These are phyloP conservation scores for Misgurnus anguillicaudatus DNA, from an alignment of 2,113 vertebrate genomes.

Conservation along the genomic window DNA sequence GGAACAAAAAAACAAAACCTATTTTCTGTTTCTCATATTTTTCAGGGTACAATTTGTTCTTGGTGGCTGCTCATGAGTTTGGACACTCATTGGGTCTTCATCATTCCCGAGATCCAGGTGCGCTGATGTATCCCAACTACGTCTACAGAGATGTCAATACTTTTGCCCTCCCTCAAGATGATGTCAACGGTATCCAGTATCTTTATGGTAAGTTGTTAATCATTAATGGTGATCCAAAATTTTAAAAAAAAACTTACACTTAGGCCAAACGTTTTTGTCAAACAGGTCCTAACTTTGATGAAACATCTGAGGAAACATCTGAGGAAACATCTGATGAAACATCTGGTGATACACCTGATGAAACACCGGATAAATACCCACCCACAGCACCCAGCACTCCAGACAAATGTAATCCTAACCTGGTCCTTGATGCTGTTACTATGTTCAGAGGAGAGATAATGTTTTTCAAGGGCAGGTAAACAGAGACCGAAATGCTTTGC, in stretches of 20 bases:
- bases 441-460: slow-evolving; percentile 83
- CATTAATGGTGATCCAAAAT: not conserved
- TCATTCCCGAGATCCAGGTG: slow-evolving; percentile 85
- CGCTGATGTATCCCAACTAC: slow-evolving; percentile 79
- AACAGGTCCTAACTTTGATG: slow-evolving; percentile 60
- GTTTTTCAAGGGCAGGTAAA: slow-evolving; percentile 90
- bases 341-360: too few relatives aligned
- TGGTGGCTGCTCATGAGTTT: slow-evolving; percentile 91
- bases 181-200: slow-evolving; percentile 87
- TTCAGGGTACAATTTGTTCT: slow-evolving; percentile 86
- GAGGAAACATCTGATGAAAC: not conserved
- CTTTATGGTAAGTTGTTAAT: slow-evolving; percentile 82
- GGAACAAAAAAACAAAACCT: not conserved
- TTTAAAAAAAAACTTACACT: not conserved
- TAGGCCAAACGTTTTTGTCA: not conserved
- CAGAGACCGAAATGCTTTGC: not conserved
- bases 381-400: slow-evolving; percentile 75
- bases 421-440: slow-evolving; percentile 83
- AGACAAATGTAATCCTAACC: slow-evolving; percentile 75
- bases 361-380: slow-evolving; percentile 59
- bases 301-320: not conserved
- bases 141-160: too few relatives aligned
- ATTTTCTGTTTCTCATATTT: not conserved
- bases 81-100: slow-evolving; percentile 89
- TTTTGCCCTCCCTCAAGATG: slow-evolving; percentile 79